Evolutionary conservation across 2,113 vertebrate genomes (phyloP).

Genomic region (Pipa parva): DNA sequence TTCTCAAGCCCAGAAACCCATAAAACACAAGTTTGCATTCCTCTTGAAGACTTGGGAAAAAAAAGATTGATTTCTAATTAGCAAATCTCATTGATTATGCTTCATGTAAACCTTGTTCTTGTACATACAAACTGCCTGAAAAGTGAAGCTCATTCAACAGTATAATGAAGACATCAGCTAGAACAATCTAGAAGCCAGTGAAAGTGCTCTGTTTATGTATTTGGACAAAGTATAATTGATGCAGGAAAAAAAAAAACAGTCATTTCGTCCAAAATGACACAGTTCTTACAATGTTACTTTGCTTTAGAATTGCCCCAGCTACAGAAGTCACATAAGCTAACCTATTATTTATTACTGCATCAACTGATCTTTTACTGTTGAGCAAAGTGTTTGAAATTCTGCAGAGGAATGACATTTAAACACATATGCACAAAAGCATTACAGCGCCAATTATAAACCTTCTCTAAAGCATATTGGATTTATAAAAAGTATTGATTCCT

Average conservation of each 20-base stretch:
- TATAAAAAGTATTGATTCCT: slow-evolving; percentile 13
- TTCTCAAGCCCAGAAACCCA: too few relatives aligned
- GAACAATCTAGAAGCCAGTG: background rate
- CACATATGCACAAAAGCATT: slow-evolving; percentile 2
- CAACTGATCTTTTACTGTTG: background rate
- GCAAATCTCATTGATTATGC: slow-evolving; percentile 41
- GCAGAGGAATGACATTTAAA: background rate
- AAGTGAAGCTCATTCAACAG: slow-evolving; percentile 24
- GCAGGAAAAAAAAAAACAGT: background rate
- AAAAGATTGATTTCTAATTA: slow-evolving; percentile 39
- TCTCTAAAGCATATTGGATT: slow-evolving; percentile 8
- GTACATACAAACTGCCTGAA: slow-evolving; percentile 6
- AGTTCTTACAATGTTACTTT: background rate
- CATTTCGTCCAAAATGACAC: background rate
- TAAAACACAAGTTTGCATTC: too few relatives aligned
- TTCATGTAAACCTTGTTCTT: slow-evolving; percentile 36
- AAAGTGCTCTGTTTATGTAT: background rate
- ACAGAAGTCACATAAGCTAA: background rate
- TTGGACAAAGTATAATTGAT: background rate
- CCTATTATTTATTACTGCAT: background rate
- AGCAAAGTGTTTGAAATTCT: background rate
- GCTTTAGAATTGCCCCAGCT: background rate
- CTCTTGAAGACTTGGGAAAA: too few relatives aligned
- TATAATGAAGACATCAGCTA: slow-evolving; percentile 35
- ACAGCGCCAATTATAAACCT: slow-evolving; percentile 3